Evolutionary conservation across 2,888 invertebrate genomes (phyloP), one percentile per base, ranked within the genome.

Genomic region (Phortica okadai): DNA sequence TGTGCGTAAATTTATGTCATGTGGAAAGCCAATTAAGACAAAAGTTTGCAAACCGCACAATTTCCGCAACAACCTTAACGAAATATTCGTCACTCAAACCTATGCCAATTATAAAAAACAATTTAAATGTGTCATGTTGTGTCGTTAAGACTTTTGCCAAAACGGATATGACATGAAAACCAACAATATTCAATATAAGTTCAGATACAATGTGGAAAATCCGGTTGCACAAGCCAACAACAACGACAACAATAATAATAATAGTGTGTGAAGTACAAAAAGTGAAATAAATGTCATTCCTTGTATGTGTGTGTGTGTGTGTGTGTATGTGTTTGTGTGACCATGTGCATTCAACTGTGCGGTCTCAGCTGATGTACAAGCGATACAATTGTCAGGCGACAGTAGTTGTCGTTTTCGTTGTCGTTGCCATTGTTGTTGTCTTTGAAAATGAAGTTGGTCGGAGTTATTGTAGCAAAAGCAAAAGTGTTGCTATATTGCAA

Each of bases 331-430:
- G 73, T 70, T 4, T 58, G 73, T 42, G 59, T 41, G 41, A 70
- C 50, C 4, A 56, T 67, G 58, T 21, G 6, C 14, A 41, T 25
- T 50, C 10, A 56, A 56, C 16, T n/a, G 56, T 16, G 16, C 16
- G 56, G 33, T 33, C 50, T 50, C 50, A 76, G 78, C 73, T 81
- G 77, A 77, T 81, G 81, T 80, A 79, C 11, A 77, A 79, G 78
- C 79, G 82, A 79, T 80, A 78, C 79, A 79, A 82, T 76, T 81
- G 77, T 79, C 77, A 78, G 74, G 11, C 25, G 8, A 54, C 44
- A 42, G 72, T 41, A 8, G 50, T 11, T 14, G 50, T 50, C 14
- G 50, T 14, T 50, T 1, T 14, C 14, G 3, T 50, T 50, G 50
- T 50, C 1, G 6, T 50, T 50, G n/a, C n/a, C n/a, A n/a, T n/a